Evolutionary conservation across 2,113 vertebrate species (phyloP), one percentile per base, ranked within the genome.

Genomic region (Suncus etruscus): DNA sequence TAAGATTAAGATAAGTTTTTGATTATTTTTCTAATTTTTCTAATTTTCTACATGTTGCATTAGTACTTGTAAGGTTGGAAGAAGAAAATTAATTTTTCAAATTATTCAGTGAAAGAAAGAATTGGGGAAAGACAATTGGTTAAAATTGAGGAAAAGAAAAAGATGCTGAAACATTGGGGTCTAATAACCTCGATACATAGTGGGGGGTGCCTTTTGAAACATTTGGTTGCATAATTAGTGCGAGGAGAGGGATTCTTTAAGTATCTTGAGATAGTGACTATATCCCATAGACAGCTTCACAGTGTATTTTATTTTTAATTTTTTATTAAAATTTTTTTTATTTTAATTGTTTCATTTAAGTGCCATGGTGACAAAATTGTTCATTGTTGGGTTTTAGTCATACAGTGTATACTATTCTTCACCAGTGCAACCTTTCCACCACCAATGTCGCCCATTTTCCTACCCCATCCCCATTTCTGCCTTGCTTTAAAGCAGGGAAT

Each of bases 51-150:
- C 66, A 63, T 72, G 82, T 5, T 85, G 4, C 51, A 66, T 79
- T 83, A 83, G 45, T 73, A 74, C 24, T 54, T 93, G 48, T 75
- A 12, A 93, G 58, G 76, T 11, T 45, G 4, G 22, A 91, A 70
- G 47, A 50, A 86, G 8, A 45, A 77, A 66, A 32, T 29, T 16
- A 25, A 22, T 27, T 78, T 48, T 16, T 20, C 51, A 89, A 39
- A 69, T 20, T 4, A 31, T 72, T 14, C 8, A 66, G 16, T 29
- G 11, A 86, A 86, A 3, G 22, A 51, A 91, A 69, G 16, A 88
- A 66, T 61, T 51, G 16, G 14, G 15, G 25, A 6, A 11, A 32
- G 4, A 9, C 11, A 66, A 20, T 32, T 58, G 73, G 39, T 20
- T 51, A 83, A 50, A 48, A 14, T 10, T 5, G 6, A 24, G 31